phyloP scores from a whole-genome alignment of 2,113 vertebrate species.

The Copsychus sechellarum region DNA sequence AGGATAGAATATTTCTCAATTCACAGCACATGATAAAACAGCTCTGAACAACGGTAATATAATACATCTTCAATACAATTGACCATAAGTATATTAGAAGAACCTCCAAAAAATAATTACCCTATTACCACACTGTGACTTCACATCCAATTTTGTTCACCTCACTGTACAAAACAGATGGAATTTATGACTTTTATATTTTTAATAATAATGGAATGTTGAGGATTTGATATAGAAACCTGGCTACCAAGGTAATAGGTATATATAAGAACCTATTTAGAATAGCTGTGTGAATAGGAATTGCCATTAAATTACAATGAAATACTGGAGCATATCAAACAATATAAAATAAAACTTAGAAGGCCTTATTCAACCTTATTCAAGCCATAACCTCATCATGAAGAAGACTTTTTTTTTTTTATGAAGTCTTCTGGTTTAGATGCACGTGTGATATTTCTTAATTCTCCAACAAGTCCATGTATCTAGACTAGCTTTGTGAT shows the following conservation, averaged over 20 bases:
- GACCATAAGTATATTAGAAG: conserved; percentile 5
- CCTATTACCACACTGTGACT: background rate
- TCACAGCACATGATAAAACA: background rate
- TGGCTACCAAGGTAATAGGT: conserved; percentile 2
- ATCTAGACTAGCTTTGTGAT: background rate
- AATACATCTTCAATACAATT: conserved; percentile 6
- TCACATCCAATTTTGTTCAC: conserved; percentile 30
- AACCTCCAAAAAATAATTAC: conserved; percentile 35
- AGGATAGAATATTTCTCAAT: background rate
- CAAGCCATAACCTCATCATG: background rate
- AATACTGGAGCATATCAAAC: conserved; percentile 14
- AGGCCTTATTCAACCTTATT: background rate
- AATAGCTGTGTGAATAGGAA: conserved; percentile 2
- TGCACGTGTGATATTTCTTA: background rate
- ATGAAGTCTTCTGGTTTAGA: background rate
- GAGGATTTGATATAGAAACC: conserved; percentile 17
- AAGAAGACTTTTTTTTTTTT: background rate
- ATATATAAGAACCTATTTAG: conserved; percentile 25
- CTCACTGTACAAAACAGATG: background rate
- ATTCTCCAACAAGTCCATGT: background rate
- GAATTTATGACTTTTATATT: conserved; percentile 20
- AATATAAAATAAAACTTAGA: conserved; percentile 29
- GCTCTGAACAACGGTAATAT: background rate
- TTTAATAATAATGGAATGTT: conserved; percentile 40
- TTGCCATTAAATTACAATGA: conserved; percentile 18